These are phyloP conservation scores for Eupithecia subumbrata DNA, from an alignment of 2,888 invertebrate species.

Conservation along the genomic window DNA sequence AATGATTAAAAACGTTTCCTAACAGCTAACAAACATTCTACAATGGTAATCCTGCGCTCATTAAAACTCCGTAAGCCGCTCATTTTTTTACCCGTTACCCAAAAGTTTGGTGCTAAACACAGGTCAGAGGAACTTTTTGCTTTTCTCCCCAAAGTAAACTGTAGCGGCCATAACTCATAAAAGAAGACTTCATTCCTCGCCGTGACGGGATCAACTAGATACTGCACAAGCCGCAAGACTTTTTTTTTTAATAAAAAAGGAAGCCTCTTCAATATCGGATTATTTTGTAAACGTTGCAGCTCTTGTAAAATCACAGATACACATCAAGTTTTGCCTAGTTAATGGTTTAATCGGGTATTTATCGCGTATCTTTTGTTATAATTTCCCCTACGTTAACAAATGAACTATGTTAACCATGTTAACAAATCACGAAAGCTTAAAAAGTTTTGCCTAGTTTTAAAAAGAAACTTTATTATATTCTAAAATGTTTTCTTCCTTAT, in stretches of 20 bases:
- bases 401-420: no score
- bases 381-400: no score
- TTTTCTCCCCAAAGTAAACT: constrained; percentile 23
- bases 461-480: no score
- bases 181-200: constrained; percentile 15
- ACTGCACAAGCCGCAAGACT: not conserved
- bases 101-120: constrained; percentile 22
- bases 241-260: not conserved
- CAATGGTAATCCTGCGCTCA: constrained; percentile 22
- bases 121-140: constrained; percentile 28
- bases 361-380: no score
- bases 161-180: constrained; percentile 28
- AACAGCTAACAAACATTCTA: not conserved
- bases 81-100: constrained; percentile 22
- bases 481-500: no score
- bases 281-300: not conserved
- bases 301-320: not conserved
- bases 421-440: no score
- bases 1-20: not conserved
- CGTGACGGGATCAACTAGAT: not conserved
- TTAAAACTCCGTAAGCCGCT: constrained; percentile 28
- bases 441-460: not conserved
- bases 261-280: not conserved
- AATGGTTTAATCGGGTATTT: no score
- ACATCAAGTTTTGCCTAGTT: not conserved